phyloP scores from a whole-genome alignment of 2,113 vertebrate species.

The Gallinago paraguaiae region DNA sequence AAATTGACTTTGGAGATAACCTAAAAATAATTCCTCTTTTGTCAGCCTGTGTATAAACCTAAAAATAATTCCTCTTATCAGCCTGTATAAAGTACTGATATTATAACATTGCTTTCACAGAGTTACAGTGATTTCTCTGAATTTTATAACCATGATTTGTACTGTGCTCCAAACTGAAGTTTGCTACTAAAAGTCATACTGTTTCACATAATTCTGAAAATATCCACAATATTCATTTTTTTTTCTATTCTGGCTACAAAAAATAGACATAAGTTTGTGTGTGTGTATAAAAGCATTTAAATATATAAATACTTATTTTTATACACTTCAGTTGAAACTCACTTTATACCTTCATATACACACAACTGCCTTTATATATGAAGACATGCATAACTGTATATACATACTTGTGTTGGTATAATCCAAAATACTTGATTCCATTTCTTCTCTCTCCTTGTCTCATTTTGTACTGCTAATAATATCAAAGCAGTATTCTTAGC shows the following conservation, averaged over 20 bases:
- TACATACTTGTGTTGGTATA: background rate
- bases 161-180: background rate
- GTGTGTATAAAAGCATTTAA: background rate
- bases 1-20: background rate
- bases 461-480: background rate
- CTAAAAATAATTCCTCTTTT: conserved; percentile 8
- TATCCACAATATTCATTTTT: background rate
- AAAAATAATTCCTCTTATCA: background rate
- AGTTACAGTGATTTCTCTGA: background rate
- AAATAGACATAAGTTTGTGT: background rate
- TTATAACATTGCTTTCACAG: background rate
- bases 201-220: background rate
- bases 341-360: background rate
- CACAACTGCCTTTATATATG: accelerated
- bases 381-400: background rate
- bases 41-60: too few species aligned
- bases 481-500: background rate
- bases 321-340: background rate
- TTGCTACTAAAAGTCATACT: background rate
- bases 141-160: background rate
- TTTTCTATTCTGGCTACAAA: background rate
- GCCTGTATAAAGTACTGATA: background rate
- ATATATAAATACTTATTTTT: background rate
- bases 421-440: background rate
- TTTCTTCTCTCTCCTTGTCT: background rate